Base-by-base conservation (phyloP, 2,888 invertebrate genomes). In the Parnassius smintheus region DNA sequence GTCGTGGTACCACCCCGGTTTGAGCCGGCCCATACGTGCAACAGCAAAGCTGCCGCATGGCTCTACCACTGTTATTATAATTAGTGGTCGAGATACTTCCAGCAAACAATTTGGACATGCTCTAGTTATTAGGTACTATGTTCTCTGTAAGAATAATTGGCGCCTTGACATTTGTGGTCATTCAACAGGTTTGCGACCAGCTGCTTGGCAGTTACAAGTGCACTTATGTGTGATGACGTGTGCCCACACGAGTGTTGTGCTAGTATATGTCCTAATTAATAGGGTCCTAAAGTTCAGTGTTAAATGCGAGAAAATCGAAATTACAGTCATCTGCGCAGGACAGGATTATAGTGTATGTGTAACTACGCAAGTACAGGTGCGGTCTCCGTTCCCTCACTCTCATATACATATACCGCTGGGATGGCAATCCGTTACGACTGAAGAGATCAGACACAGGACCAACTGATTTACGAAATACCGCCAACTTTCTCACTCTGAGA, bases 81-180 rank as follows among this genome's bases (percentile, higher is more conserved):
- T 50, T 51, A 25, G 22, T 51, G 51, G 51, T 25, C 9, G 46
- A 46, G 2, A 7, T 18, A 49, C 18, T 7, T 12, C 9, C 49
- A 49, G 9, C 49, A n/a, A 13, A 49, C 7, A n/a, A 49, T 49
- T n/a, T n/a, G 8, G 7, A 13, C 12, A 18, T 53, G 35, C 13
- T 49, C 53, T 22, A 54, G 41, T 54, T 49, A 1, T 49, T 13
- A 49, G 13, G 13, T 13, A 45, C 45, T 50, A 55, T 25, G 25
- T 55, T 61, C 50, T 53, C 41, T 18, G 25, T 9, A 46, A 59
- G n/a, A 45, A 25, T 62, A 50, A 62, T 62, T 50, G 58, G 22
- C 54, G 12, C 62, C 62, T 62, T 62, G 62, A 62, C 62, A 62
- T 62, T 62, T 62, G 62, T 35, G 62, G 54, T 54, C 62, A 54